Conservation (phyloP, 2,888 invertebrate species). For the Clanis bilineata region DNA sequence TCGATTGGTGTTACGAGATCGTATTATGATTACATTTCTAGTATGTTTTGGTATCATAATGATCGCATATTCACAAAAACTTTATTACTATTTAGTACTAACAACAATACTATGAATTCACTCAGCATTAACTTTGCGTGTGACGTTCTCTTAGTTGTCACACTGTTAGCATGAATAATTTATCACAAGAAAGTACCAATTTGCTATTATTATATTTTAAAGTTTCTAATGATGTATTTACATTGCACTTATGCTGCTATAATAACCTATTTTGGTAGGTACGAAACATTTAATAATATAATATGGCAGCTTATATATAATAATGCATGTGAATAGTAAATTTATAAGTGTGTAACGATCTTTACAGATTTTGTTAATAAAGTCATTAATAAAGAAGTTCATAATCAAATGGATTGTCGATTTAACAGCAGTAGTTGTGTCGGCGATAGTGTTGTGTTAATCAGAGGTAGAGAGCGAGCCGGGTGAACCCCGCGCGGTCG, state of each 20-base stretch:
- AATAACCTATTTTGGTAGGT: no score
- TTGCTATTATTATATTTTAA: no score
- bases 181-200: no score
- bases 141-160: no score
- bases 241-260: no score
- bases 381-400: neutral
- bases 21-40: no score
- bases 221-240: no score
- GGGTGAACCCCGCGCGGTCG: neutral
- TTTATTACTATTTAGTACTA: no score
- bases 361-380: neutral
- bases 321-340: neutral
- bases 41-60: neutral
- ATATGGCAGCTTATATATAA: no score
- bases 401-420: conserved; percentile 2
- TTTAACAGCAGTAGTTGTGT: conserved; percentile 11
- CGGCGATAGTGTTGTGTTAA: conserved; percentile 15
- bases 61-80: neutral
- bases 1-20: neutral
- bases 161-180: no score
- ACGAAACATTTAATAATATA: neutral
- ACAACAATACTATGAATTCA: no score
- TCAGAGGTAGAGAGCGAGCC: conserved; percentile 6
- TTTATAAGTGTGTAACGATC: neutral
- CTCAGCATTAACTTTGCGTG: no score